Base-by-base conservation (phyloP, 1,140 invertebrate species). In the Euura lappo region DNA sequence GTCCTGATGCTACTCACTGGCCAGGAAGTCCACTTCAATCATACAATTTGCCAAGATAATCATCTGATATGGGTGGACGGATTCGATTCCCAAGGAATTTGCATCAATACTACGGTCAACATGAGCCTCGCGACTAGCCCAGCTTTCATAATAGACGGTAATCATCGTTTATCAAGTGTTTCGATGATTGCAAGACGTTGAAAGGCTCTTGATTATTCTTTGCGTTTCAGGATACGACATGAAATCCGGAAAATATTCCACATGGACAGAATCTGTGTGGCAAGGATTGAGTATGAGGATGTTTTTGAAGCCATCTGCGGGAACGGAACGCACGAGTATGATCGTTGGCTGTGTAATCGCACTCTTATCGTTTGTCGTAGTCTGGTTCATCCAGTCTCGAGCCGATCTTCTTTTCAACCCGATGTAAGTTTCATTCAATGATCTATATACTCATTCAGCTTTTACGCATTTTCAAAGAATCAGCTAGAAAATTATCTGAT, bases 211-310 rank as follows among this genome's bases (percentile, higher is more conserved):
- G 64, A 73, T 13, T 71, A 65, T 78, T 74, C 76, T 74, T 74
- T 60, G 10, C 51, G 13, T 11, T 60, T 77, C 80, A 96, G 95
- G 91, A 79, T 96, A 97, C 81, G 90, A 97, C 80, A 94, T 94
- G 91, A 87, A 88, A 43, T 96, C 94, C 0, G 92, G 92, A 2
- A 65, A 91, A 73, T 98, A 93, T 85, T 96, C 96, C 0, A 94
- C 95, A 6, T 98, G 97, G 97, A 95, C 96, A 42, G 97, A 98
- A 89, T 97, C 95, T 2, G 90, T 94, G 8, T 98, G 96, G 96
- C 83, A 90, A 47, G 85, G 89, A 28, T 89, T 95, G 72, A 92
- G 90, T 72, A 91, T 95, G 44, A 89, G 94, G 72, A 92, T 98
- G 85, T 98, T 97, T 83, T 86, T 98, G 5, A 90, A 93, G 79